These are phyloP conservation scores for Rhipidura dahli DNA, from an alignment of 2,113 vertebrate species.

Conservation along the genomic window DNA sequence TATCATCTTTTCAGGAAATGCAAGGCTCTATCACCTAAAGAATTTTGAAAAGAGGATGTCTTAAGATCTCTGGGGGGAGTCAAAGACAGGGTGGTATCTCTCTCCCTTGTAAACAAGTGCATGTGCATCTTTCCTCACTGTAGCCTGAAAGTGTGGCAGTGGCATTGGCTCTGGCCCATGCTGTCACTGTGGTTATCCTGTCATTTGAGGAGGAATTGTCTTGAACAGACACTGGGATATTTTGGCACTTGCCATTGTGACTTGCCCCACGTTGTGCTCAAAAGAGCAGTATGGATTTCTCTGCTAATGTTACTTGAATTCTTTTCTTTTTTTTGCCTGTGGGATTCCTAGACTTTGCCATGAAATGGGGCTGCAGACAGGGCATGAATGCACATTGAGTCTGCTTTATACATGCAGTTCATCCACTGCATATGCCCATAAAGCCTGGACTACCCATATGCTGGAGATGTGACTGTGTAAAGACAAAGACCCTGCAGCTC, in stretches of 20 bases:
- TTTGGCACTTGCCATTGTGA: neutral
- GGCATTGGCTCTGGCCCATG: neutral
- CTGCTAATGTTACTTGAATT: neutral
- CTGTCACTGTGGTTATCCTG: neutral
- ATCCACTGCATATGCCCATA: rapidly evolving
- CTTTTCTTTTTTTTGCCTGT: neutral
- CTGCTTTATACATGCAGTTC: neutral
- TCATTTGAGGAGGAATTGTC: neutral
- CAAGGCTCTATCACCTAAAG: neutral
- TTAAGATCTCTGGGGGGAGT: neutral
- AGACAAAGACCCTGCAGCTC: neutral
- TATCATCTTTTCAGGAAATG: neutral
- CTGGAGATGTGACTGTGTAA: neutral
- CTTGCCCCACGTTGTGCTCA: neutral
- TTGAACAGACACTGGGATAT: neutral
- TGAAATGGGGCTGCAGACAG: neutral
- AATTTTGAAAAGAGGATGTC: neutral
- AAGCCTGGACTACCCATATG: neutral
- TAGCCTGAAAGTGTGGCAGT: neutral
- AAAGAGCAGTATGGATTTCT: neutral
- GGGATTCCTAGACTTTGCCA: neutral
- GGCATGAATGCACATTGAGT: neutral
- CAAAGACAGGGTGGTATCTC: neutral
- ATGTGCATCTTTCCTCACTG: neutral
- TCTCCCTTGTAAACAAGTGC: neutral